phyloP scores from a whole-genome alignment of 2,888 invertebrate genomes.

The Cactoblastis cactorum region DNA sequence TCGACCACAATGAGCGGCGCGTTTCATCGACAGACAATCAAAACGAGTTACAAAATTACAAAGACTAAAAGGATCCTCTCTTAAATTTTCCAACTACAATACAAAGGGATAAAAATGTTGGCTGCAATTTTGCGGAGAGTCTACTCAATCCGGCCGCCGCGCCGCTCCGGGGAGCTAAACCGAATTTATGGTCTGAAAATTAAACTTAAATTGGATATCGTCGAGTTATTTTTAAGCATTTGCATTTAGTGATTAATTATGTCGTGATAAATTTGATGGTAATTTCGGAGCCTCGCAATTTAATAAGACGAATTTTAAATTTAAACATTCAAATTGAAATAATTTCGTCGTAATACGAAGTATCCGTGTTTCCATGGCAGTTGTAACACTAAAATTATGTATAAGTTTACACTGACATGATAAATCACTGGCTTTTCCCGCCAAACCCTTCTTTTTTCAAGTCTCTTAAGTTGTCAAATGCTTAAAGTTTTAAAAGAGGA shows the following conservation, averaged over 20 bases:
- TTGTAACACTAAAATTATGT: neutral
- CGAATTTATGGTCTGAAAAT: constrained; percentile 75
- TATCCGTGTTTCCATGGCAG: neutral
- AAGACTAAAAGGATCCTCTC: constrained; percentile 54
- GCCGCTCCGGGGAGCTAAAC: constrained; percentile 69
- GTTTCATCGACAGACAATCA: constrained; percentile 50
- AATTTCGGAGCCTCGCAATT: constrained; percentile 36
- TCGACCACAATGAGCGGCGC: constrained; percentile 41
- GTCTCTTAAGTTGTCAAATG: too few species aligned
- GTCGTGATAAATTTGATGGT: constrained; percentile 43
- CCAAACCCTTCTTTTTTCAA: too few species aligned
- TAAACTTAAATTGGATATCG: constrained; percentile 74
- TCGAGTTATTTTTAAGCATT: constrained; percentile 65
- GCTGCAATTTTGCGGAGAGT: constrained; percentile 64
- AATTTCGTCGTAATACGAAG: neutral
- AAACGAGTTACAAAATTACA: constrained; percentile 56
- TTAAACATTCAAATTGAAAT: constrained; percentile 3
- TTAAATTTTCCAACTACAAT: constrained; percentile 58
- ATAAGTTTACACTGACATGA: neutral
- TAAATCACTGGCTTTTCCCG: too few species aligned
- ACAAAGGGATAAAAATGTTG: constrained; percentile 73
- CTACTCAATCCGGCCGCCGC: constrained; percentile 52
- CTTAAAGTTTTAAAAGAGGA: too few species aligned
- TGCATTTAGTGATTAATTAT: constrained; percentile 60
- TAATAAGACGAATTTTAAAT: constrained; percentile 22